Evolutionary conservation across 2,797 vertebrate species (phyloP).

Genomic region (Monodelphis domestica): DNA sequence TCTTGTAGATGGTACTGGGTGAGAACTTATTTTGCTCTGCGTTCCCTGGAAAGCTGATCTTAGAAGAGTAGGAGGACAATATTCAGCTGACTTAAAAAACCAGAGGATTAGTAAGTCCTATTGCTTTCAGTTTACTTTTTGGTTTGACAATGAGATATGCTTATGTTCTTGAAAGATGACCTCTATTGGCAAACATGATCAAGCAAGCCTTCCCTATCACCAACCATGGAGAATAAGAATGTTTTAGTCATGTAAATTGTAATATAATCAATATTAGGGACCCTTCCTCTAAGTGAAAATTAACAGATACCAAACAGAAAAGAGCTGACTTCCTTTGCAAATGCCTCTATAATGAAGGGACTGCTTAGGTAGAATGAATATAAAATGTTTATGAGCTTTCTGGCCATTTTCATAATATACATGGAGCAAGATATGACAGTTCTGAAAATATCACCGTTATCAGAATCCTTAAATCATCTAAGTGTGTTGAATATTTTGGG

Average conservation of each 20-base stretch:
- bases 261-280: background rate
- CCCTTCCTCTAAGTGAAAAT: background rate
- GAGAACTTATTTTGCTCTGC: background rate
- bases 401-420: background rate
- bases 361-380: too few species aligned
- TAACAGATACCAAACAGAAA: background rate
- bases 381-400: background rate
- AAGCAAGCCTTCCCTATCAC: background rate
- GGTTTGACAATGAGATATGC: background rate
- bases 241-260: background rate
- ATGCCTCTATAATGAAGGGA: background rate
- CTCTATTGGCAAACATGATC: background rate
- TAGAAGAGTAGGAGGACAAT: background rate
- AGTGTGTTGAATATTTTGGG: too few species aligned
- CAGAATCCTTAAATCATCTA: too few species aligned
- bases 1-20: background rate
- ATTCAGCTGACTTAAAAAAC: background rate
- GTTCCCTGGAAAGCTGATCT: background rate
- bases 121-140: constrained; percentile 13
- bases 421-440: background rate
- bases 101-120: background rate
- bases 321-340: background rate
- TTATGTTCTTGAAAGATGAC: background rate
- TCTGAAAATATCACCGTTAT: too few species aligned
- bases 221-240: background rate